phyloP scores from a whole-genome alignment of 92 coral and sea anemone species.

The Porites cylindrica region DNA sequence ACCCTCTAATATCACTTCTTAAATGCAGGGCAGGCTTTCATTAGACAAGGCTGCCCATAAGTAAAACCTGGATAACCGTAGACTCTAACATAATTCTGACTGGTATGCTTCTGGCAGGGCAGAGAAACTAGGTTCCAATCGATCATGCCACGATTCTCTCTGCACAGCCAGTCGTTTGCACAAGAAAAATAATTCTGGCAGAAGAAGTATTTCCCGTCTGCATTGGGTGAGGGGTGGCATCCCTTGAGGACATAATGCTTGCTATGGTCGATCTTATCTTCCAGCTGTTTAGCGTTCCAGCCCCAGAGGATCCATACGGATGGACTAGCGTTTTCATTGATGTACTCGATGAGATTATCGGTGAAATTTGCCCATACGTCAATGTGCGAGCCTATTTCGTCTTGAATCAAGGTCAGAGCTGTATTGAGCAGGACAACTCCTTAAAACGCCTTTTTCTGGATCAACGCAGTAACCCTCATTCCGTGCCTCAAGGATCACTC shows the following conservation, averaged over 20 bases:
- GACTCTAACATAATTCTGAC: slow-evolving; percentile 40
- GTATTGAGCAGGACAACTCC: slow-evolving; percentile 68
- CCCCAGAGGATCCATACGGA: slow-evolving; percentile 75
- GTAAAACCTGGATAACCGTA: slow-evolving; percentile 47
- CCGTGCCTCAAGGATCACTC: slow-evolving; percentile 71
- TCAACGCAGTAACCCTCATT: slow-evolving; percentile 72
- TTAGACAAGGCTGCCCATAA: slow-evolving; percentile 34
- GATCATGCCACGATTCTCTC: slow-evolving; percentile 47
- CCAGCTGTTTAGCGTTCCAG: slow-evolving; percentile 51
- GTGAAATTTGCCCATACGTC: slow-evolving; percentile 51
- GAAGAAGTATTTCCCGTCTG: slow-evolving; percentile 43
- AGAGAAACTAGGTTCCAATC: slow-evolving; percentile 70
- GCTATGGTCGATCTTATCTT: slow-evolving; percentile 41
- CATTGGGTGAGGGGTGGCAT: slow-evolving; percentile 73
- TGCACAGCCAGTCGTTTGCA: slow-evolving; percentile 59
- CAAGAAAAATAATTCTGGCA: slow-evolving; percentile 66
- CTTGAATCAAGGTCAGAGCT: slow-evolving; percentile 54
- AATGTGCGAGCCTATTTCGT: slow-evolving; percentile 62
- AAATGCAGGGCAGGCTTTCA: slow-evolving; percentile 63
- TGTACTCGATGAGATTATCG: slow-evolving; percentile 39
- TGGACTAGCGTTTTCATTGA: slow-evolving; percentile 50
- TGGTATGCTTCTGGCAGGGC: slow-evolving; percentile 62
- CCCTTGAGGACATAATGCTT: slow-evolving; percentile 68
- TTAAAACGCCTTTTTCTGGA: slow-evolving; percentile 36
- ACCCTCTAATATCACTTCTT: not conserved